Evolutionary conservation across 2,797 vertebrate species (phyloP).

Genomic region (Myoxocephalus aenaeus): DNA sequence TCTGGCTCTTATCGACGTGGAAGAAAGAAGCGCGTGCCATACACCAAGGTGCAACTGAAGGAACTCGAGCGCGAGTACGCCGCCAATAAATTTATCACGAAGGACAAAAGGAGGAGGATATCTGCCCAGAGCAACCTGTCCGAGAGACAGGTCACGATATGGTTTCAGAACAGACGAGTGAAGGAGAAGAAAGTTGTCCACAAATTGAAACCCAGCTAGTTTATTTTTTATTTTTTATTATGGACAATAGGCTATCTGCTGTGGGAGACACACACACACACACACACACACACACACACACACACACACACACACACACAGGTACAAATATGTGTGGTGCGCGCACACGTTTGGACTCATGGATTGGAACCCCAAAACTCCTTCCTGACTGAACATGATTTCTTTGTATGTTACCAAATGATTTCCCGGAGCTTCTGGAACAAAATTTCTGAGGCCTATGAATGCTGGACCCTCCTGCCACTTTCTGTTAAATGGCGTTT

Average conservation of each 20-base stretch:
- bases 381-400: slow-evolving; percentile 67
- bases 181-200: slow-evolving; percentile 99
- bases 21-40: slow-evolving; percentile 97
- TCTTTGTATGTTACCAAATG: slow-evolving; percentile 61
- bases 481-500: slow-evolving; percentile 58
- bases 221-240: slow-evolving; percentile 29
- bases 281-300: slow-evolving; percentile 38
- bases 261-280: slow-evolving; percentile 48
- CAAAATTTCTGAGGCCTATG: slow-evolving; percentile 44
- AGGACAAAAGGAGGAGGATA: slow-evolving; percentile 98
- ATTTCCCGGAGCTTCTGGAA: slow-evolving; percentile 69
- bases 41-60: slow-evolving; percentile 99
- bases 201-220: slow-evolving; percentile 98
- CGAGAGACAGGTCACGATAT: slow-evolving; percentile 98
- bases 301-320: slow-evolving; percentile 36
- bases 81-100: slow-evolving; percentile 99
- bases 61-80: slow-evolving; percentile 99
- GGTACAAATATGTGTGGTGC: slow-evolving; percentile 9
- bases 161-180: slow-evolving; percentile 99
- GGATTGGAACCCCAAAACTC: slow-evolving; percentile 55
- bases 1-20: slow-evolving; percentile 93
- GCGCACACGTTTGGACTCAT: slow-evolving; percentile 36
- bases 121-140: slow-evolving; percentile 97
- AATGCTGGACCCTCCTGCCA: slow-evolving; percentile 48
- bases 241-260: slow-evolving; percentile 52